These are phyloP conservation scores for Lamellibrachia columna DNA, from an alignment of 2,888 invertebrate species.

Conservation along the genomic window DNA sequence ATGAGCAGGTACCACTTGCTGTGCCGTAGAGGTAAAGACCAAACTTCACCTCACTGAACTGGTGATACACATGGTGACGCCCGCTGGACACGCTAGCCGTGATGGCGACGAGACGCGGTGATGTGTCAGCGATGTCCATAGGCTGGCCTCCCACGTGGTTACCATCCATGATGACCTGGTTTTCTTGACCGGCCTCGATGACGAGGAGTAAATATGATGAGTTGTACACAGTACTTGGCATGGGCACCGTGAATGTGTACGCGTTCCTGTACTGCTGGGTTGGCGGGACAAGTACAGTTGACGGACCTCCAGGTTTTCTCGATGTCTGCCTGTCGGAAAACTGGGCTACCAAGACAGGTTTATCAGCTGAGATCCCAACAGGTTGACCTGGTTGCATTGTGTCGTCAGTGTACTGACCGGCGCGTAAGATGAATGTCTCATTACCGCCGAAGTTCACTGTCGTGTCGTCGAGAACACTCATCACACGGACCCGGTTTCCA, in stretches of 20 bases:
- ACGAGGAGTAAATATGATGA: not conserved
- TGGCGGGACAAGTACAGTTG: conserved; percentile 44
- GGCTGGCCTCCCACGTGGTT: not conserved
- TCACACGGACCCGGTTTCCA: conserved; percentile 45
- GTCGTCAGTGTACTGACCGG: conserved; percentile 33
- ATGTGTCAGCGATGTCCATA: not conserved
- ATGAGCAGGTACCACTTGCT: not conserved
- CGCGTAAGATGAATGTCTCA: conserved; percentile 28
- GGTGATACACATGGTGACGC: conserved; percentile 5
- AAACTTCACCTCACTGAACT: not conserved
- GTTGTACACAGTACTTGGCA: not conserved
- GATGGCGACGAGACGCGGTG: not conserved
- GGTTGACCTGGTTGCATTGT: conserved; percentile 22
- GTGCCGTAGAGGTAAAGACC: not conserved
- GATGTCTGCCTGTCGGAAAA: conserved; percentile 39
- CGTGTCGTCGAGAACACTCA: not conserved
- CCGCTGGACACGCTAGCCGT: not conserved
- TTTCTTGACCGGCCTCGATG: not conserved
- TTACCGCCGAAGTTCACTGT: not conserved
- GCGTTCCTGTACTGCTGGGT: conserved; percentile 43
- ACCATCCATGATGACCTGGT: not conserved
- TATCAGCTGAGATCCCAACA: conserved; percentile 33
- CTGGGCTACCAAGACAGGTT: conserved; percentile 42
- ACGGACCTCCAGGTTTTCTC: conserved; percentile 46
- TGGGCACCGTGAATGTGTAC: conserved; percentile 42